phyloP scores from a whole-genome alignment of 2,797 vertebrate genomes.

The Chanos chanos region DNA sequence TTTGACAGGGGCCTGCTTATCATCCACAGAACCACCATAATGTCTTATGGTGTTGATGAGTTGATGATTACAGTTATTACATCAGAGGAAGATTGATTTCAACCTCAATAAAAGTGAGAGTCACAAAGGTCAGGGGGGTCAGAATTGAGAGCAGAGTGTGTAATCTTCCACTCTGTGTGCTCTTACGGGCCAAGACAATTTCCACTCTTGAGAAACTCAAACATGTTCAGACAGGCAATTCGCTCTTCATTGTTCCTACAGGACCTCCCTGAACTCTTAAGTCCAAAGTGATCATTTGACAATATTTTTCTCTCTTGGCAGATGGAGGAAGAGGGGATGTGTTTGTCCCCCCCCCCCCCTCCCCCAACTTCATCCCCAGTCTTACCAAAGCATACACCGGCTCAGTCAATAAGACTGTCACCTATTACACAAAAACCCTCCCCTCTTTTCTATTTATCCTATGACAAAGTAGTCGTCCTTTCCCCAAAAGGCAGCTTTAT shows the following conservation, averaged over 20 bases:
- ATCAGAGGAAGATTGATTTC: not conserved
- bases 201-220: constrained; percentile 33
- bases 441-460: too few relatives aligned
- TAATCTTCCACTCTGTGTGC: constrained; percentile 24
- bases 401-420: not conserved
- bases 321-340: not conserved
- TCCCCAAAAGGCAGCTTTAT: not conserved
- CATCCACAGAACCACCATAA: not conserved
- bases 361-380: not conserved
- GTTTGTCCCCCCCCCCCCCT: not conserved
- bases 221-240: constrained; percentile 16
- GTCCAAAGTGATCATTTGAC: not conserved
- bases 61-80: constrained; percentile 6
- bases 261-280: not conserved
- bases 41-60: not conserved
- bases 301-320: not conserved
- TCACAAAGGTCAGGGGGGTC: too few relatives aligned
- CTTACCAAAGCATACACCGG: not conserved
- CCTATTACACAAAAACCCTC: too few relatives aligned
- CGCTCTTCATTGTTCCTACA: constrained; percentile 9
- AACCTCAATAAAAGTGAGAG: not conserved
- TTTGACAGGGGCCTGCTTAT: not conserved
- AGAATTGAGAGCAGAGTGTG: constrained; percentile 19
- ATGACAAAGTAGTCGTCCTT: not conserved
- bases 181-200: constrained; percentile 27